Evolutionary conservation across 2,797 vertebrate genomes (phyloP).

Genomic region (Gila robusta): DNA sequence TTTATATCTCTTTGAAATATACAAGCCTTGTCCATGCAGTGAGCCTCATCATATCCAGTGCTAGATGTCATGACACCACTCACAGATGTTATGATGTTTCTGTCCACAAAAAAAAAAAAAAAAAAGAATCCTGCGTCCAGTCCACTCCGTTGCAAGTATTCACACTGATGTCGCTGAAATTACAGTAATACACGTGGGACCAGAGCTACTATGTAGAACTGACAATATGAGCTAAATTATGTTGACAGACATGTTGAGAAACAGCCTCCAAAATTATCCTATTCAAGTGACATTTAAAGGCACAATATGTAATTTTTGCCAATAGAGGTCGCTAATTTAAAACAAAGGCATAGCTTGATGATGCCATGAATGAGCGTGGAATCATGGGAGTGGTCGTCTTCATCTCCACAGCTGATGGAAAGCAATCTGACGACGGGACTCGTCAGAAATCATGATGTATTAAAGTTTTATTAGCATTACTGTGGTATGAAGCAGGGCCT

Average conservation of each 20-base stretch:
- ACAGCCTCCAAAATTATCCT: conserved; percentile 20
- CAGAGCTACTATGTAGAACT: conserved; percentile 41
- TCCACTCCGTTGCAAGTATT: conserved; percentile 14
- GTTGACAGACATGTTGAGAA: too few relatives aligned
- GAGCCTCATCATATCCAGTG: conserved; percentile 24
- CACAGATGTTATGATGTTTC: conserved; percentile 35
- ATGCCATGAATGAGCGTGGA: too few relatives aligned
- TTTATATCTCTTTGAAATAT: conserved; percentile 46
- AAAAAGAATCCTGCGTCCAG: conserved; percentile 31
- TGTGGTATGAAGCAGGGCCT: too few relatives aligned
- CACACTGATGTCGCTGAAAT: conserved; percentile 71
- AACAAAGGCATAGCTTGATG: too few relatives aligned
- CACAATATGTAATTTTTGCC: too few relatives aligned
- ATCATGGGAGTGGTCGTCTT: too few relatives aligned
- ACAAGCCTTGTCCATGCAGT: conserved; percentile 64
- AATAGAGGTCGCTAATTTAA: too few relatives aligned
- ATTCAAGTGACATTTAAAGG: conserved; percentile 16
- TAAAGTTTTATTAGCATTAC: too few relatives aligned
- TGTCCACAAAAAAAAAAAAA: conserved; percentile 56
- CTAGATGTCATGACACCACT: conserved; percentile 4
- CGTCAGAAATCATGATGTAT: too few relatives aligned
- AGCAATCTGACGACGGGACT: too few relatives aligned
- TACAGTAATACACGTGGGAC: conserved; percentile 62
- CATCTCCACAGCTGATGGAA: too few relatives aligned
- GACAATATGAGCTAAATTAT: conserved; percentile 64